A percentile compares a stretch with the other conserved stretches of the same genome.
Conservation (phyloP, 2,797 vertebrate genomes). For the Pantherophis alleghaniensis region DNA sequence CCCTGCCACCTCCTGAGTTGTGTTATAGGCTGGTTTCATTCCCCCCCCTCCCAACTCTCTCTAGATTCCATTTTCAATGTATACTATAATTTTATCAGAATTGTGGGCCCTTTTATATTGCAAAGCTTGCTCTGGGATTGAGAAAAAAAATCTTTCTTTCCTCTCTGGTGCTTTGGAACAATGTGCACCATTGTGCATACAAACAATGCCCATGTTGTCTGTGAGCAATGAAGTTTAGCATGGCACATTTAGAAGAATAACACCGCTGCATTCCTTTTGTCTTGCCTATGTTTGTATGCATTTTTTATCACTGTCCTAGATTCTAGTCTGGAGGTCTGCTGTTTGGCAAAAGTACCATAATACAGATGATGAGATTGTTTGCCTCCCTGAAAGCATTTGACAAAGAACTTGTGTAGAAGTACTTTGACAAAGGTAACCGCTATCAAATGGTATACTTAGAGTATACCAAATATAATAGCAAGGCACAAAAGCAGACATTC, state of each 20-base stretch:
- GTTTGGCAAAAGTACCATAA: not conserved
- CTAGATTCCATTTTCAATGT: conserved; percentile 6
- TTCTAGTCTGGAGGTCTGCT: not conserved
- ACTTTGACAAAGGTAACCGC: not conserved
- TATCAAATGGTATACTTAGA: not conserved
- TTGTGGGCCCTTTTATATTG: not conserved
- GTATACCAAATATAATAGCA: not conserved
- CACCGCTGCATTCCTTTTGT: conserved; percentile 6
- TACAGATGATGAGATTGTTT: conserved; percentile 2
- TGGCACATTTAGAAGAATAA: not conserved
- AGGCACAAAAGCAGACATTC: not conserved
- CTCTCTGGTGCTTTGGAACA: conserved; percentile 11
- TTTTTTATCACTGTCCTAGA: not conserved
- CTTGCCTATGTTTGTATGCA: not conserved
- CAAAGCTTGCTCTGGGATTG: not conserved
- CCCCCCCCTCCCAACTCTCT: not conserved
- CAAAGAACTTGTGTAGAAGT: not conserved
- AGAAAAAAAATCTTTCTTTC: not conserved
- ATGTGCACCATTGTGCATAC: not conserved
- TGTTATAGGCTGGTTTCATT: conserved; percentile 33
- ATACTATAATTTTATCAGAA: not conserved
- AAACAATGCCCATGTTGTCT: conserved; percentile 11
- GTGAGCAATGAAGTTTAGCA: not conserved
- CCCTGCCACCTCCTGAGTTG: conserved; percentile 25
- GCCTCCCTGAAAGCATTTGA: not conserved